Percentiles rank a stretch among this genome's conserved stretches.
Conservation (phyloP, 1,140 invertebrate genomes). For the Cotesia glomerata region DNA sequence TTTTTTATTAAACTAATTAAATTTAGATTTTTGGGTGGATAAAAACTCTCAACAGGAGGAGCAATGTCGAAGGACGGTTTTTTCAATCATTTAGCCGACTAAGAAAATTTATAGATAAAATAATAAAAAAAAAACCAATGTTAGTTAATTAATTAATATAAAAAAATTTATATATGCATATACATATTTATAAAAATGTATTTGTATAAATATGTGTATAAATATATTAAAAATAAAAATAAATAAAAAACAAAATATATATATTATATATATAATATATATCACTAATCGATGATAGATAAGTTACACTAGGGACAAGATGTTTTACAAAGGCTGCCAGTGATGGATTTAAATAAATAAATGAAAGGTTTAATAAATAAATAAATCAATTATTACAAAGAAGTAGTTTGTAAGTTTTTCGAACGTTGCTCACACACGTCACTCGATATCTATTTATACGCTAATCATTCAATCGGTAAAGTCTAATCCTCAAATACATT, state of each 20-base stretch:
- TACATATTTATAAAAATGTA: background rate
- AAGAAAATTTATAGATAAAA: conserved; percentile 28
- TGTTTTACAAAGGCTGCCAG: background rate
- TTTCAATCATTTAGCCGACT: conserved; percentile 29
- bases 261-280: too few relatives aligned
- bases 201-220: too few relatives aligned
- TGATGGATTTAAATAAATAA: background rate
- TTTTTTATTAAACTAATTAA: too few relatives aligned
- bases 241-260: too few relatives aligned
- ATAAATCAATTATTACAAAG: background rate
- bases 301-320: conserved; percentile 15
- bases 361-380: background rate
- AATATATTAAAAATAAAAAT: too few relatives aligned
- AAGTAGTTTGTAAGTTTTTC: conserved; percentile 25
- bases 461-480: conserved; percentile 16
- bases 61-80: conserved; percentile 7
- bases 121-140: conserved; percentile 9
- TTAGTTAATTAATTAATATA: background rate
- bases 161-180: background rate
- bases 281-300: conserved; percentile 22
- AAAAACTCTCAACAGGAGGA: too few relatives aligned
- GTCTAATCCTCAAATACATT: conserved; percentile 21
- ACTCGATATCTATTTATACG: conserved; percentile 30
- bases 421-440: conserved; percentile 33
- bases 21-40: too few relatives aligned